Evolutionary conservation across 2,888 invertebrate species (phyloP).

Genomic region (Megastigmus dorsalis): DNA sequence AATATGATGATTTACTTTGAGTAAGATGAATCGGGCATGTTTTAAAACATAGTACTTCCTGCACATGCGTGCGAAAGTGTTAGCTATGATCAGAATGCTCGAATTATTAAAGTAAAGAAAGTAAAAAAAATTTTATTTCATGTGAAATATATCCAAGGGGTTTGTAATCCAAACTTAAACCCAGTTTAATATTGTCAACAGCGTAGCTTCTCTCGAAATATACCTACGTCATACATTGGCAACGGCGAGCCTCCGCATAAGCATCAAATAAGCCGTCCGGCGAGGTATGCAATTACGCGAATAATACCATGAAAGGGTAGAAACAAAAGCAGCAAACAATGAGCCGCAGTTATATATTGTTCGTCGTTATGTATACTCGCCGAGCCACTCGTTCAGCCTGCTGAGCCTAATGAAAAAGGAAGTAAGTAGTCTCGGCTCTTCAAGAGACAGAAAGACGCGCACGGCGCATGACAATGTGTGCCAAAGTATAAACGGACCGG

Average conservation of each 20-base stretch:
- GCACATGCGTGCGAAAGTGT: too few species aligned
- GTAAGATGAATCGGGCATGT: too few species aligned
- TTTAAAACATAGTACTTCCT: too few species aligned
- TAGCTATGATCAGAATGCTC: too few species aligned
- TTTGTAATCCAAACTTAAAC: neutral
- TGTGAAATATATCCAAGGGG: too few species aligned
- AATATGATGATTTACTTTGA: too few species aligned
- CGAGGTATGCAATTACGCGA: slow-evolving; percentile 38
- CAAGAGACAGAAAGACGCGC: too few species aligned
- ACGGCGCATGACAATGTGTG: too few species aligned
- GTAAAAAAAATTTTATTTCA: too few species aligned
- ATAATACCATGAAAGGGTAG: slow-evolving; percentile 14
- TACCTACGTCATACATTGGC: slow-evolving; percentile 11
- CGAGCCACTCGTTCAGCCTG: slow-evolving; percentile 43
- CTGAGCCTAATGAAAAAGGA: slow-evolving; percentile 68
- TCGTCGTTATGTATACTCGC: neutral
- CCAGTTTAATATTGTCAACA: slow-evolving; percentile 24
- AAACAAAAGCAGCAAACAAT: slow-evolving; percentile 23
- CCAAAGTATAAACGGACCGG: neutral
- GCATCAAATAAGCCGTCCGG: neutral
- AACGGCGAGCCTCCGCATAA: neutral
- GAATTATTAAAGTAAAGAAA: too few species aligned
- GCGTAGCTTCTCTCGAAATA: neutral
- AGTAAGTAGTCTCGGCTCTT: slow-evolving; percentile 56
- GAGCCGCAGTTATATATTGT: slow-evolving; percentile 26